Conservation (phyloP, 2,888 invertebrate genomes). For the Boloria euphrosyne region DNA sequence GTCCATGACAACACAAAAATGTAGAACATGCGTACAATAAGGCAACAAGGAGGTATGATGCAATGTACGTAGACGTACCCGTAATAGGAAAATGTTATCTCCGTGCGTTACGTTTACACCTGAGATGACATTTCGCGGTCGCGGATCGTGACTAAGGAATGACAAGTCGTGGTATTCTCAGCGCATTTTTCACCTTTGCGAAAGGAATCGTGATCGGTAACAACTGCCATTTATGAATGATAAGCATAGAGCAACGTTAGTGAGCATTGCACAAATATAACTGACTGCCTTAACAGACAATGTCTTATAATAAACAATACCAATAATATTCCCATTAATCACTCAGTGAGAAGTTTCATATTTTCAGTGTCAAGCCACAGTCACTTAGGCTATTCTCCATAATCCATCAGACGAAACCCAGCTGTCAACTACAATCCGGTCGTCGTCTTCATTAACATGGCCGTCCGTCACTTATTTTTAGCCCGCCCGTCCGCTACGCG, state of each 20-base stretch:
- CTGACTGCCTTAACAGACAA: background rate
- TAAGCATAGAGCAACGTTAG: slow-evolving; percentile 4
- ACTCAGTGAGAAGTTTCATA: slow-evolving; percentile 11
- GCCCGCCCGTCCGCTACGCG: slow-evolving; percentile 52
- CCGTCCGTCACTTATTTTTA: slow-evolving; percentile 58
- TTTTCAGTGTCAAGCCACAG: slow-evolving; percentile 24
- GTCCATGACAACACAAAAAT: slow-evolving; percentile 4
- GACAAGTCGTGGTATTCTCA: slow-evolving; percentile 80
- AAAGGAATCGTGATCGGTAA: slow-evolving; percentile 78
- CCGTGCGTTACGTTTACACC: slow-evolving; percentile 42
- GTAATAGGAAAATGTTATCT: slow-evolving; percentile 40
- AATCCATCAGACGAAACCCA: slow-evolving; percentile 39
- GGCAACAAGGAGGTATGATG: slow-evolving; percentile 33
- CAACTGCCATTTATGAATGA: slow-evolving; percentile 45
- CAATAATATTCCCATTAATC: slow-evolving; percentile 3
- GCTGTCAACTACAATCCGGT: slow-evolving; percentile 58
- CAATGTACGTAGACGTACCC: slow-evolving; percentile 23
- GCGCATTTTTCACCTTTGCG: slow-evolving; percentile 79
- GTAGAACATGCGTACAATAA: slow-evolving; percentile 3
- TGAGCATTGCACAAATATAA: slow-evolving; percentile 8
- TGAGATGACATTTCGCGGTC: slow-evolving; percentile 63
- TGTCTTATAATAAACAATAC: background rate
- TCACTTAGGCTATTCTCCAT: slow-evolving; percentile 10
- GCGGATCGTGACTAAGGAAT: slow-evolving; percentile 74
- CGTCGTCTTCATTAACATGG: slow-evolving; percentile 61